These are phyloP conservation scores for Rhinoraja longicauda DNA, from an alignment of 2,797 vertebrate genomes.

Conservation along the genomic window DNA sequence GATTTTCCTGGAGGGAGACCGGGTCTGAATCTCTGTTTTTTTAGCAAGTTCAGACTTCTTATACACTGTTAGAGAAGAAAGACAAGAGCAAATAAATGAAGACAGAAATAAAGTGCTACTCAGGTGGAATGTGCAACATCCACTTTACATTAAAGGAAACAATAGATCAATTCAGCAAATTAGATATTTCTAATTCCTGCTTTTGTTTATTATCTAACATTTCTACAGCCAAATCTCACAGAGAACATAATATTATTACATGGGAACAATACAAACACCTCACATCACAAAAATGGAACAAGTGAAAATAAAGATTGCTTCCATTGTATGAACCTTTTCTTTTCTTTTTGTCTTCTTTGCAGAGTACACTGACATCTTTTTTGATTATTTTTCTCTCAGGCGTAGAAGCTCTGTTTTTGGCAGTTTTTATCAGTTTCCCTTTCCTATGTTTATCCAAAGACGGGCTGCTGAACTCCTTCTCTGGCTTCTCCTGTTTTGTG, in stretches of 20 bases:
- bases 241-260: background rate
- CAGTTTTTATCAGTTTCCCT: conserved; percentile 76
- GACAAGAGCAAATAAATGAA: conserved; percentile 36
- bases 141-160: conserved; percentile 1
- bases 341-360: conserved; percentile 93
- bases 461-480: conserved; percentile 69
- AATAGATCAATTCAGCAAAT: conserved; percentile 23
- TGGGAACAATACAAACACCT: conserved; percentile 29
- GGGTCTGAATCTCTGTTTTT: conserved; percentile 87
- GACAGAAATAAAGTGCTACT: conserved; percentile 35
- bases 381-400: conserved; percentile 87
- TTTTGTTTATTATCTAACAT: conserved; percentile 26
- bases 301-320: conserved; percentile 19
- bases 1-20: conserved; percentile 90
- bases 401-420: conserved; percentile 85
- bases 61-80: conserved; percentile 78
- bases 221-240: conserved; percentile 22
- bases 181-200: conserved; percentile 25
- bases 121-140: conserved; percentile 26
- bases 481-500: conserved; percentile 69
- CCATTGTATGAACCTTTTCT: conserved; percentile 85
- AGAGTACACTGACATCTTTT: conserved; percentile 83
- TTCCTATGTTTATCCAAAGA: conserved; percentile 75
- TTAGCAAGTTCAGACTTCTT: conserved; percentile 94
- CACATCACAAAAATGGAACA: conserved; percentile 34